phyloP scores from a whole-genome alignment of 2,113 vertebrate genomes.

The Urocolius indicus region DNA sequence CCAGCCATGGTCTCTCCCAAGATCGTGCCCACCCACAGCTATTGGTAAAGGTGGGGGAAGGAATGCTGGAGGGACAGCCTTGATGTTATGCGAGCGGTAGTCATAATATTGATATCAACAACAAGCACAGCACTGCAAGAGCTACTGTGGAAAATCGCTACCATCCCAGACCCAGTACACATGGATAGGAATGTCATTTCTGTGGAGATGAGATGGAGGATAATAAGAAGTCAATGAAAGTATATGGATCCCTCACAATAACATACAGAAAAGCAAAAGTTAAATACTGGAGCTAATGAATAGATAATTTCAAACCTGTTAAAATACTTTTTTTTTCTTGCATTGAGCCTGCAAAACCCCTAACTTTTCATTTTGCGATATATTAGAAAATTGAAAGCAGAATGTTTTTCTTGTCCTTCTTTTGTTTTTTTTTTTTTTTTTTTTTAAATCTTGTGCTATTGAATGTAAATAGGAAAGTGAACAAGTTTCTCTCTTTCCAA shows the following conservation, averaged over 20 bases:
- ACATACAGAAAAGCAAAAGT: background rate
- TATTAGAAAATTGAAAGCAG: background rate
- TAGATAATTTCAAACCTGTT: conserved; percentile 4
- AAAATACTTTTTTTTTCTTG: background rate
- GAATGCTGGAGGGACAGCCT: too few species aligned
- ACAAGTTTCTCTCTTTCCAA: background rate
- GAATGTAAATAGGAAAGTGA: background rate
- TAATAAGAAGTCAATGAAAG: background rate
- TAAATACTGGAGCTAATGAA: background rate
- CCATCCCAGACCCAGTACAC: too few species aligned
- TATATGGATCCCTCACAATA: background rate
- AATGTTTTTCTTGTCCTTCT: fast-evolving
- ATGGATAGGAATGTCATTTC: background rate
- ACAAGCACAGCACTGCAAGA: too few species aligned
- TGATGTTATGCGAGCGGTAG: too few species aligned
- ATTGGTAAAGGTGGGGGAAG: too few species aligned
- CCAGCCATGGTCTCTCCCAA: too few species aligned
- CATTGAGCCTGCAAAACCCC: background rate
- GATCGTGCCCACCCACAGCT: too few species aligned
- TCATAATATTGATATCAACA: too few species aligned
- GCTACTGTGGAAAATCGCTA: too few species aligned
- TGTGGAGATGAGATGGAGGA: background rate
- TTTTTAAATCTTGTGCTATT: background rate
- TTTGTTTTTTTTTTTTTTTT: too few species aligned
- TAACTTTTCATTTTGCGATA: background rate